Conservation (phyloP, 2,797 vertebrate species). For the Amblyopsis hoosieri region DNA sequence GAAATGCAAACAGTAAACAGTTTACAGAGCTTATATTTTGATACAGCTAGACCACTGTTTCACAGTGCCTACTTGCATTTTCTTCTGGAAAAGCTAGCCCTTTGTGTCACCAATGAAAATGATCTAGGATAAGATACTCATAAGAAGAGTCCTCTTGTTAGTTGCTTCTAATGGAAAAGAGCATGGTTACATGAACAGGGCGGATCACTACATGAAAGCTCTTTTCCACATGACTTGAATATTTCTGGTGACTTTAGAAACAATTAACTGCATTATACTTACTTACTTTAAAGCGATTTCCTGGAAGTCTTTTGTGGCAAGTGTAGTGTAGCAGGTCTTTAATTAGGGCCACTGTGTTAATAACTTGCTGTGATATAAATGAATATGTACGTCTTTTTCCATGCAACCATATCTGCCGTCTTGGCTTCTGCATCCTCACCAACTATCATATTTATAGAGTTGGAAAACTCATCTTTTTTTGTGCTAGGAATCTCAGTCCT, state of each 20-base stretch:
- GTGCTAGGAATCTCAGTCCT: constrained; percentile 26
- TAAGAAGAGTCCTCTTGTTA: constrained; percentile 2
- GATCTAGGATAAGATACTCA: constrained; percentile 15
- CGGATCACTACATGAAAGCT: constrained; percentile 14
- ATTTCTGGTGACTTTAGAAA: constrained; percentile 19
- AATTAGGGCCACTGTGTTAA: constrained; percentile 31
- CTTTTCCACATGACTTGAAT: constrained; percentile 27
- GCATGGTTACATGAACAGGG: constrained; percentile 4
- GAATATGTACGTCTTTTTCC: constrained; percentile 4
- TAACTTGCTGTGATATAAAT: constrained; percentile 22
- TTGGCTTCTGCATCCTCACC: not conserved
- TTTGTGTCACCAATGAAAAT: not conserved
- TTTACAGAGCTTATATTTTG: not conserved
- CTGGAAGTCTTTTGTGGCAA: constrained; percentile 16
- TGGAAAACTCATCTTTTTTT: not conserved
- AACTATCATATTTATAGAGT: constrained; percentile 2
- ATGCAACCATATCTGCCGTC: no score
- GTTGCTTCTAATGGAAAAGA: constrained; percentile 14
- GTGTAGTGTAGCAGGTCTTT: constrained; percentile 29
- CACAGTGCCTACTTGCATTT: not conserved
- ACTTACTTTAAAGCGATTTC: constrained; percentile 22
- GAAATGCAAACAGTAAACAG: no score
- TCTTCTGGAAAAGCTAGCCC: constrained; percentile 6
- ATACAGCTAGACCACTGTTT: not conserved
- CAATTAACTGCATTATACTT: constrained; percentile 19